A percentile compares a stretch with the other conserved stretches of the same genome.
Conservation (phyloP, 2,113 vertebrate genomes). For the Varanus salvator region DNA sequence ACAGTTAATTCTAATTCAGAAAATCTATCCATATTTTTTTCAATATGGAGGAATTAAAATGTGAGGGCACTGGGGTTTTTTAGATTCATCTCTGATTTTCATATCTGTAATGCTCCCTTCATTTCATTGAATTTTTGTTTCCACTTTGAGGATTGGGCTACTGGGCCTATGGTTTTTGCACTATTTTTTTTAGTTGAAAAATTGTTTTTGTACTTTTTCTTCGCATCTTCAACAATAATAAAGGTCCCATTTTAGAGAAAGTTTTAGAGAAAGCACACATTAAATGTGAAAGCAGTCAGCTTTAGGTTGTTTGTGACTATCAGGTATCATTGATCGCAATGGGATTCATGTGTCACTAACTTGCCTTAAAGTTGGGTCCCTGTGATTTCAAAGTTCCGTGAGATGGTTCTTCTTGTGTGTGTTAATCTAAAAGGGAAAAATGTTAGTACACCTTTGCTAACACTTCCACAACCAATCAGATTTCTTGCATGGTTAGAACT, state of each 20-base stretch:
- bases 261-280: not conserved
- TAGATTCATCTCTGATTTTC: not conserved
- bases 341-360: not conserved
- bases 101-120: not conserved
- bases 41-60: too few species aligned
- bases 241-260: not conserved
- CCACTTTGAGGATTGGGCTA: not conserved
- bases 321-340: not conserved
- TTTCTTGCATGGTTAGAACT: too few species aligned
- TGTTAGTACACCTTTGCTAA: not conserved
- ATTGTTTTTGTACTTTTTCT: not conserved
- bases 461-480: not conserved
- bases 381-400: not conserved
- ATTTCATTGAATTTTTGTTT: not conserved
- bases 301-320: not conserved
- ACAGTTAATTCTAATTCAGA: constrained; percentile 47
- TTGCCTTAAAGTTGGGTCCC: not conserved
- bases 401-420: not conserved
- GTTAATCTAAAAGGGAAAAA: not conserved
- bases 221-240: not conserved
- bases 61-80: not conserved
- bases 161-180: not conserved
- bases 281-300: not conserved
- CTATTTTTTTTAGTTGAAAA: not conserved
- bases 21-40: not conserved